phyloP scores from a whole-genome alignment of 2,888 invertebrate species.

The Drosophila yooni region DNA sequence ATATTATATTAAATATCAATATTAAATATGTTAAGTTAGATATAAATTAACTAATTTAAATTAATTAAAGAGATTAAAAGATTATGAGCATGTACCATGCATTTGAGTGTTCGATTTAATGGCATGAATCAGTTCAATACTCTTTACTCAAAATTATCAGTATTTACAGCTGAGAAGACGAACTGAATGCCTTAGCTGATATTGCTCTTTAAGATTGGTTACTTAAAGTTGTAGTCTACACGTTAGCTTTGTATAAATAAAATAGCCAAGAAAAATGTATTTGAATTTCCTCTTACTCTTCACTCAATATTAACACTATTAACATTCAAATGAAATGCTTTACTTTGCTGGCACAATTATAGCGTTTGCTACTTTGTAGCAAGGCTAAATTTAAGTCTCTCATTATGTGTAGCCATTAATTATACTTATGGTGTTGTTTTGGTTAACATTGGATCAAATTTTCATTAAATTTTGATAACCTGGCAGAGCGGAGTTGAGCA shows the following conservation, averaged over 20 bases:
- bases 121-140: not conserved
- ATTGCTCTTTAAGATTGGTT: not conserved
- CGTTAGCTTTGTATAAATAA: too few species aligned
- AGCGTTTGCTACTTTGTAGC: constrained; percentile 16
- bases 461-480: constrained; percentile 18
- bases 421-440: constrained; percentile 30
- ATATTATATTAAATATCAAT: not conserved
- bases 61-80: not conserved
- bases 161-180: not conserved
- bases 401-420: constrained; percentile 50
- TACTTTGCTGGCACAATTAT: not conserved
- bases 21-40: not conserved
- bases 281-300: not conserved
- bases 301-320: not conserved
- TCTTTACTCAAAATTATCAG: not conserved
- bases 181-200: not conserved
- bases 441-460: constrained; percentile 14
- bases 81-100: not conserved
- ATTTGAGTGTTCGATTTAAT: not conserved
- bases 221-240: too few species aligned
- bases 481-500: not conserved
- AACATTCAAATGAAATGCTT: not conserved
- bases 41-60: not conserved
- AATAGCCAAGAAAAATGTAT: too few species aligned
- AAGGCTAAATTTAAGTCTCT: constrained; percentile 13